Base-by-base conservation (phyloP, 2,888 invertebrate species). In the Scaptomyza tumidula region DNA sequence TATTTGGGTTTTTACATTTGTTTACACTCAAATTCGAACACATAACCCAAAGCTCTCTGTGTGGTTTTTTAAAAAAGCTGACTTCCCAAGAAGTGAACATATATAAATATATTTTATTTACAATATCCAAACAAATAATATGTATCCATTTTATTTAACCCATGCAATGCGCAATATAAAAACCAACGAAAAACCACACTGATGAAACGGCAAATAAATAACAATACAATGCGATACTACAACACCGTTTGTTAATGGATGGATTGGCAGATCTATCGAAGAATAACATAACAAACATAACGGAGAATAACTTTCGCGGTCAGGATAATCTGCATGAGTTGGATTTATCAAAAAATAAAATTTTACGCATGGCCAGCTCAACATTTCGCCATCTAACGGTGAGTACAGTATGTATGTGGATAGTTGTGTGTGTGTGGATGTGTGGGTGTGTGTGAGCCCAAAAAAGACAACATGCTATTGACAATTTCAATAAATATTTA, bases 231-330 rank as follows among this genome's bases (percentile, higher is more conserved):
- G 10, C 33, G 1, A 33, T 33, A 33, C 24, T 56, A 43, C 11
- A 41, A 63, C 37, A 29, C 13, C 13, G 39, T 19, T 16, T 74
- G 59, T 56, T 48, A 62, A 53, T 44, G 55, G 48, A 43, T 10
- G 19, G 10, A 4, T 16, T 29, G 37, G 44, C 79, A 78, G 95
- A 97, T 91, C 93, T 97, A 53, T 95, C 95, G 3, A 92, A 94
- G 83, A 97, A 97, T 91, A 96, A 95, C 86, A 94, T 97, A 33
- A 95, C 95, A 43, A 93, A 94, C 55, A 93, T 96, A 54, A 93
- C 93, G 68, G 95, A 95, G 70, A 95, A 95, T 74, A 96, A 96
- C 91, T 97, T 97, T 92, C 94, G 96, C 58, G 96, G 96, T 16
- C 93, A 96, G 82, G 94, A 95, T 80, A 95, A 95, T 91, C 93